These are phyloP conservation scores for Pseudomyrmex cubaensis DNA, from an alignment of 1,140 invertebrate species.

Conservation along the genomic window DNA sequence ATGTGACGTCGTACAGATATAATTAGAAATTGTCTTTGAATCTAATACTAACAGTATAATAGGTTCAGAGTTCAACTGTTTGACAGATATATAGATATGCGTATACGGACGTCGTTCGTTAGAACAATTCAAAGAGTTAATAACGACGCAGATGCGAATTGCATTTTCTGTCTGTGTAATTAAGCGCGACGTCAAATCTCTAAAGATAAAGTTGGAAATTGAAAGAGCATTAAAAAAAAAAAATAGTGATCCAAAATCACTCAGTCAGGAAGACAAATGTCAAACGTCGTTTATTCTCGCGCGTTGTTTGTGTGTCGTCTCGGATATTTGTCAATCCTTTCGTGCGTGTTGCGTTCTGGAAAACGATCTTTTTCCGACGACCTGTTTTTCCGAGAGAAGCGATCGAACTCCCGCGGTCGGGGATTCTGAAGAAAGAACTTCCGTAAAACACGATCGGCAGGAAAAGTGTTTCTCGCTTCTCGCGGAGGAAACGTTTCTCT, in stretches of 20 bases:
- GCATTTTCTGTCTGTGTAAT: slow-evolving; percentile 11
- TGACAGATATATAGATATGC: slow-evolving; percentile 49
- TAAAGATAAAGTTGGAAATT: not conserved
- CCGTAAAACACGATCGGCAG: not conserved
- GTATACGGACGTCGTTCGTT: slow-evolving; percentile 3
- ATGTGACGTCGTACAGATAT: slow-evolving; percentile 32
- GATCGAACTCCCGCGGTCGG: slow-evolving; percentile 9
- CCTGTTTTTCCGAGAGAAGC: not conserved
- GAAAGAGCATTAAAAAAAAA: not conserved
- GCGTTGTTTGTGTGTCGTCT: too few relatives aligned
- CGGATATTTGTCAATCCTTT: too few relatives aligned
- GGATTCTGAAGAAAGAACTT: not conserved
- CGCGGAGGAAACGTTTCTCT: not conserved
- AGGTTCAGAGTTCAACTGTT: slow-evolving; percentile 68
- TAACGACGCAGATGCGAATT: slow-evolving; percentile 8
- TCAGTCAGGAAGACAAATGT: too few relatives aligned
- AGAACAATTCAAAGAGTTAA: slow-evolving; percentile 14
- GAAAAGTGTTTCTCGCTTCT: slow-evolving; percentile 9
- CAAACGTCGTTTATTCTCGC: too few relatives aligned
- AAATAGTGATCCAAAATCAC: not conserved
- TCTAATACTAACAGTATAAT: slow-evolving; percentile 56
- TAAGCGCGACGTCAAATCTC: slow-evolving; percentile 14
- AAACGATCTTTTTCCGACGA: slow-evolving; percentile 6
- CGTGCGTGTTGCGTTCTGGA: too few relatives aligned
- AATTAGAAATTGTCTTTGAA: slow-evolving; percentile 62